Base-by-base conservation (phyloP, 2,113 vertebrate genomes). In the Microtus montanus region DNA sequence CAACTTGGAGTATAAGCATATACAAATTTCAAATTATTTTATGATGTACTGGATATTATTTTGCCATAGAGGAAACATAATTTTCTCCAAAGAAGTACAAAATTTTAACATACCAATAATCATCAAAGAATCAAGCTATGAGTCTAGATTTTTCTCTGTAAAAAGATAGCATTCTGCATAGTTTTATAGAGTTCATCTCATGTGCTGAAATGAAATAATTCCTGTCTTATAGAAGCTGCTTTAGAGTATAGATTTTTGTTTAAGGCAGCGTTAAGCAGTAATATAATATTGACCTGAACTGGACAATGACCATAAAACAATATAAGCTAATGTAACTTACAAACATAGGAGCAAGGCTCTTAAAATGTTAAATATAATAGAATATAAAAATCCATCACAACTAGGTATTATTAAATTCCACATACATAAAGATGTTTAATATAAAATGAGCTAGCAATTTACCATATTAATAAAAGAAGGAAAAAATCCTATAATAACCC, bases 361-460 rank as follows among this genome's bases (percentile, higher is more conserved):
- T 93, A 92, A 90, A 90, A 90, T 92, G 85, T 41, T 63, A 28
- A 80, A 93, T 90, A 79, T 86, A 90, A 75, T 73, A 95, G 19
- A 77, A 41, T 17, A 75, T 70, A 75, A 84, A 93, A 86, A 82
- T 92, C 22, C 10, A 89, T 90, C 75, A 87, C 3, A 15, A 70
- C 13, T 91, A 68, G 58, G 47, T 41, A 66, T 38, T 82, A 74
- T 83, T 93, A 93, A 41, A 74, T 79, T 47, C 4, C 35, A 83
- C 11, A 8, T 68, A 35, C 87, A 49, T 10, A 90, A 91, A 89
- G 44, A 58, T 41, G 3, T n/a, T 82, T 84, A 83, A 44, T 35
- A 52, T 70, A 77, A 91, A 54, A 68, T 58, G 88, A 84, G 9
- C n/a, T 89, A 61, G 24, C 28, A 82, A 41, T n/a, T 74, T 74